Conservation (phyloP, 2,888 invertebrate species). For the Tinea trinotella region DNA sequence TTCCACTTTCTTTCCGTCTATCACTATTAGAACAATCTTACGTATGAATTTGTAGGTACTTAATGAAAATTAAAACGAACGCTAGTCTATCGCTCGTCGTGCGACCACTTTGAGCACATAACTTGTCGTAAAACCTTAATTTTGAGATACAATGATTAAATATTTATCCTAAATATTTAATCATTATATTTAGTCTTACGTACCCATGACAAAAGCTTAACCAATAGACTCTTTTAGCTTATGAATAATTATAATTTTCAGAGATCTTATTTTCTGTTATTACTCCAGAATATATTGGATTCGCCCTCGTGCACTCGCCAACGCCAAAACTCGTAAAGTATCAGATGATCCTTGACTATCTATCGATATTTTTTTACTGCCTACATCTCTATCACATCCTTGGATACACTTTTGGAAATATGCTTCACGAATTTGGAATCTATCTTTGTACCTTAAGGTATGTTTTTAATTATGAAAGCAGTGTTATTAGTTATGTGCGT, state of each 20-base stretch:
- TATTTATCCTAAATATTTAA: too few relatives aligned
- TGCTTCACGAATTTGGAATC: neutral
- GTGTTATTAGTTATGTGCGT: neutral
- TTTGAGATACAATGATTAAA: too few relatives aligned
- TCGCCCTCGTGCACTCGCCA: constrained; percentile 26
- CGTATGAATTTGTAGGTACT: too few relatives aligned
- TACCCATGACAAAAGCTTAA: too few relatives aligned
- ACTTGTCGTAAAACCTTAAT: too few relatives aligned
- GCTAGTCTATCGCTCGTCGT: too few relatives aligned
- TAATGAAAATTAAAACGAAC: too few relatives aligned
- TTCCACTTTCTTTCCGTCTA: too few relatives aligned
- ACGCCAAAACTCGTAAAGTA: constrained; percentile 17
- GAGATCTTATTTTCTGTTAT: constrained; percentile 54
- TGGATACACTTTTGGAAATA: neutral
- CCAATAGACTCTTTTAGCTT: too few relatives aligned
- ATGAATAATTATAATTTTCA: constrained; percentile 55
- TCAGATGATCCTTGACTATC: constrained; percentile 19
- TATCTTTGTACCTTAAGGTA: neutral
- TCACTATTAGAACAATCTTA: too few relatives aligned
- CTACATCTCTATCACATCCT: neutral
- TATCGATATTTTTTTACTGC: constrained; percentile 17
- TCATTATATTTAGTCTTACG: too few relatives aligned
- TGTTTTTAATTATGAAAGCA: neutral
- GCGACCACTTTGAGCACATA: too few relatives aligned
- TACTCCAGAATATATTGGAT: constrained; percentile 51